Base-by-base conservation (phyloP, 2,797 vertebrate species). In the Aselliscus stoliczkanus region DNA sequence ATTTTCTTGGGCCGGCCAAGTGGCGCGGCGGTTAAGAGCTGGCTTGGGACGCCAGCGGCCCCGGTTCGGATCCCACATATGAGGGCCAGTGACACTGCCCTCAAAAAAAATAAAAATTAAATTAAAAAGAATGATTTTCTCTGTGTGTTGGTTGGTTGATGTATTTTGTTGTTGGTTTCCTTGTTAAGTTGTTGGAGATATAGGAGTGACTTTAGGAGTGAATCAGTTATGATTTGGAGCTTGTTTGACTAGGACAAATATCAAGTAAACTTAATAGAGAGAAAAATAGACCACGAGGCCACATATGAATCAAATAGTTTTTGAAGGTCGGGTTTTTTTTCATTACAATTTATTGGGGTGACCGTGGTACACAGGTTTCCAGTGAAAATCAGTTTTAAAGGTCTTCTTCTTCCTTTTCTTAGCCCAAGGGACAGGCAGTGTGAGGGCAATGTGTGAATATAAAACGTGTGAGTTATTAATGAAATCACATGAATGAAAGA, bases 201-300 rank as follows among this genome's bases (percentile, higher is more conserved):
- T 0, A 72, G 7, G 25, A 65, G 39, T 82, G 73, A 70, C n/a
- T 8, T 86, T 60, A 86, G 56, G 62, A 50, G 31, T 21, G 29
- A 62, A 81, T 69, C 29, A 23, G 20, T 92, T 54, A 42, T 31
- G 34, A 69, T 65, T 92, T 75, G 10, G 54, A 29, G 65, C 25
- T 93, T 47, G 12, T 92, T 93, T 31, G n/a, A 65, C 69, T 92
- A 69, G 79, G 85, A 90, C 34, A 82, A 77, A 80, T 95, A 39
- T 37, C 83, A 91, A 83, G 1, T 56, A 39, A 73, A 8, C 25
- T 65, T 65, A 56, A 29, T 9, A 62, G 27, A 39, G 20, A 89
- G 52, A 75, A 76, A 82, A 67, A 29, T 29, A 34, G 58, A 93
- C 73, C 2, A 0, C 8, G 67, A 83, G 37, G 34, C 17, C 37